Evolutionary conservation across 2,888 invertebrate genomes (phyloP), one percentile per base, ranked within the genome.

Genomic region (Griposia aprilina): DNA sequence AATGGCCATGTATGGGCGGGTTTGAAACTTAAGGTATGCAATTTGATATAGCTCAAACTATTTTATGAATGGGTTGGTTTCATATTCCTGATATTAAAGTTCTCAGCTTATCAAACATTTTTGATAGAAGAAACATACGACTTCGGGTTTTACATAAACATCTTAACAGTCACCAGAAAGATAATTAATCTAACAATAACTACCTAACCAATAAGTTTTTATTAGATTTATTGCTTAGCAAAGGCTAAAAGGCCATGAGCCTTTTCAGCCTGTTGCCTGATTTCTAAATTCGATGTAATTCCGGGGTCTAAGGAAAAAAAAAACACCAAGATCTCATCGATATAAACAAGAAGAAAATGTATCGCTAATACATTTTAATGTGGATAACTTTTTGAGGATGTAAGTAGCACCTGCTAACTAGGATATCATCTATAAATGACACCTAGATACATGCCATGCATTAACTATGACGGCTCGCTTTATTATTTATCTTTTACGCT

Each of bases 401-500:
- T 80, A 67, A 62, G 48, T 72, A 30, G 48, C 60, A 84, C 71
- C 69, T 83, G 80, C 23, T 79, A 45, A 75, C 62, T 74, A 10
- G 15, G 2, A 62, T 55, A 83, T 79, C 50, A 79, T 67, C 52
- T 67, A 59, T 71, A 71, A 70, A 41, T 57, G 52, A 55, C 65
- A 83, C 63, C 69, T 69, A 55, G 63, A 45, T 59, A 65, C 72
- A 60, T 26, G 52, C 20, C 59, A 71, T 83, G 68, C 67, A 76
- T 80, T 65, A 81, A 69, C 41, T 67, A 80, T 80, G 30, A 69
- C 48, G 13, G 45, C 23, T 30, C 30, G 30, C 45, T 63, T 76
- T 50, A 82, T 78, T 69, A 60, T 65, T 72, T 69, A 36, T 50
- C 7, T 67, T 62, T 26, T 52, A 65, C n/a, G n/a, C 23, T 8